Evolutionary conservation across 2,888 invertebrate species (phyloP), one percentile per base, ranked within the genome.

Genomic region (Lymantria dispar): DNA sequence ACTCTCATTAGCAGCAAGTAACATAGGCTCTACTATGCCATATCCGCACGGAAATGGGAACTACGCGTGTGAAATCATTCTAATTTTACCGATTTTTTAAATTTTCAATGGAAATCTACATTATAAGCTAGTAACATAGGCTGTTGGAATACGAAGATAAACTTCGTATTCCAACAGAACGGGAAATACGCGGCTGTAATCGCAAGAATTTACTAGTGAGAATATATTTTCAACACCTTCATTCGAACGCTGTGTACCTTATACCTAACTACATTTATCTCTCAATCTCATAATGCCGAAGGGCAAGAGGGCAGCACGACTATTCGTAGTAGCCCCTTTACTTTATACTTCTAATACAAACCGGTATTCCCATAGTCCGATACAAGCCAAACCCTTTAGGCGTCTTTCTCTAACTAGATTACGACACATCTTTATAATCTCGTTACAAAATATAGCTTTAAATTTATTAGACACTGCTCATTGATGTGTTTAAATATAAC

Each of bases 291-390:
- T 63, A 65, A 55, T 63, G 66, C 72, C 66, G 59, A 60, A 68
- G 72, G 76, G 78, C 78, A 77, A 70, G 74, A 80, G 80, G 76
- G 80, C 76, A 78, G 71, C 80, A 72, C 72, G 76, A 78, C 78
- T 73, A 61, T 80, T 72, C 59, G 50, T 63, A 78, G 76, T 72
- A 69, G 50, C 30, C 41, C 46, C 55, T 59, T 45, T 50, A 54
- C 42, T 15, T 42, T 58, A 45, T 60, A 48, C 60, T 59, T 54
- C 65, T 68, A 62, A 63, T 60, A 61, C 57, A 59, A 79, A 82
- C 79, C 76, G 76, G 80, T 78, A 72, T 74, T 68, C 67, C 22
- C 22, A 74, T 77, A 76, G 78, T 68, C 72, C 68, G 60, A 67
- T 72, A 74, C 70, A 33, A 33, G 2, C 10, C 74, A 74, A 62